Evolutionary conservation across 1,140 invertebrate species (phyloP), one percentile per base, ranked within the genome.

Genomic region (Drosophila sp.): DNA sequence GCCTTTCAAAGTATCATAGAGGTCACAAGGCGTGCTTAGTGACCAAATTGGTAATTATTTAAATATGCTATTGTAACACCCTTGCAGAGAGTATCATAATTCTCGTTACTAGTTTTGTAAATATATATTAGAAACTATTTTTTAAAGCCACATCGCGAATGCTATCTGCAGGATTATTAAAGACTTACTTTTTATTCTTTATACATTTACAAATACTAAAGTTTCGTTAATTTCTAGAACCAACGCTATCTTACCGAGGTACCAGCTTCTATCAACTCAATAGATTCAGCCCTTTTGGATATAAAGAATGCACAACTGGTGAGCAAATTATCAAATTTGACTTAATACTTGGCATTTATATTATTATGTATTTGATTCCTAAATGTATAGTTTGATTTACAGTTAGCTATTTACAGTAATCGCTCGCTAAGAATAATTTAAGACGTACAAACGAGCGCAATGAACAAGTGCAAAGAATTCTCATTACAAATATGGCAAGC

Each of bases 401-500:
- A 78, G 45, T 71, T 86, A 82, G 53, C 83, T 87, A 87, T 89
- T 72, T 87, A 87, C 82, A 87, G 64, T 82, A 82, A 67, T 87
- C 67, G 83, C 82, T 79, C 76, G 83, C 83, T 89, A 87, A 61
- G 21, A 87, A 87, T 89, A 87, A 89, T 77, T 82, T 87, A 89
- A 70, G 69, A 43, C 58, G 25, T 75, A 70, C 61, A 59, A 62
- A 32, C 59, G 64, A 76, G 46, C 16, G 36, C 61, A 34, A 50
- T 56, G 25, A 58, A 70, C 51, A 54, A 62, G 61, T 64, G 61
- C 64, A 67, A 41, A 43, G 59, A 45, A 76, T 73, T 89, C 53
- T 89, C 79, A 65, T 80, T 87, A 86, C 56, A 74, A 90, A 90
- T 90, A 90, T 90, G 87, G 87, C 87, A 90, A 90, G 87, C 83